Evolutionary conservation across 2,888 invertebrate genomes (phyloP).

Genomic region (Andrena chrysosceles): DNA sequence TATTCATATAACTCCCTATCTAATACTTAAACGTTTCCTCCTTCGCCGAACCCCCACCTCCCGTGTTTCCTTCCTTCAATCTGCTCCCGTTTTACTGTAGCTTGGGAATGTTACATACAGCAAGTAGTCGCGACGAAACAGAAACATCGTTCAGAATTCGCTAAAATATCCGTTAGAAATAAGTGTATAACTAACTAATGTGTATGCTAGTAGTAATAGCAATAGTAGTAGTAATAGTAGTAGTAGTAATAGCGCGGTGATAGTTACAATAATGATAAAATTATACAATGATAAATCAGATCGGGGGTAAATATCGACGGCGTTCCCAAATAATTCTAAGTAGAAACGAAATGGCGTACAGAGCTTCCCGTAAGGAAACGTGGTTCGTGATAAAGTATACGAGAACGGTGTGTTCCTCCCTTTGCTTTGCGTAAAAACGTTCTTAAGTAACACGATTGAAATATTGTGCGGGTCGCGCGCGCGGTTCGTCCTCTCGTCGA

Average conservation of each 20-base stretch:
- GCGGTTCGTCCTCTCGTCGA: constrained; percentile 24
- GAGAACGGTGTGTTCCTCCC: constrained; percentile 31
- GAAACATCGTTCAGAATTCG: constrained; percentile 39
- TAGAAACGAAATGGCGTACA: constrained; percentile 1
- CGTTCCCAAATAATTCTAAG: neutral
- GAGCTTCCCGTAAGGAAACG: constrained; percentile 1
- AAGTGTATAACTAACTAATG: constrained; percentile 47
- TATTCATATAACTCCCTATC: constrained; percentile 57
- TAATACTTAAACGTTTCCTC: constrained; percentile 65
- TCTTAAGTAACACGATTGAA: constrained; percentile 72
- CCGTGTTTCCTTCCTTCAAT: neutral
- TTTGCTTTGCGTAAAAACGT: constrained; percentile 61
- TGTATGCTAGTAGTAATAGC: constrained; percentile 35
- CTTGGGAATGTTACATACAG: constrained; percentile 72
- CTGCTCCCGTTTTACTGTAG: constrained; percentile 39
- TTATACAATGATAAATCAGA: constrained; percentile 5
- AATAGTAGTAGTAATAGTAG: constrained; percentile 31
- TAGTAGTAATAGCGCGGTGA: constrained; percentile 28
- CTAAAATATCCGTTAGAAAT: constrained; percentile 45
- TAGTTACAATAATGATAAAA: constrained; percentile 22
- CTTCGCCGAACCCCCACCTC: neutral
- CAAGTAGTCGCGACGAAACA: constrained; percentile 54
- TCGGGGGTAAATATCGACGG: neutral
- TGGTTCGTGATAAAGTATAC: neutral
- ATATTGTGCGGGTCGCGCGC: constrained; percentile 48